Base-by-base conservation (phyloP, 2,113 vertebrate genomes). In the Crypturellus undulatus region DNA sequence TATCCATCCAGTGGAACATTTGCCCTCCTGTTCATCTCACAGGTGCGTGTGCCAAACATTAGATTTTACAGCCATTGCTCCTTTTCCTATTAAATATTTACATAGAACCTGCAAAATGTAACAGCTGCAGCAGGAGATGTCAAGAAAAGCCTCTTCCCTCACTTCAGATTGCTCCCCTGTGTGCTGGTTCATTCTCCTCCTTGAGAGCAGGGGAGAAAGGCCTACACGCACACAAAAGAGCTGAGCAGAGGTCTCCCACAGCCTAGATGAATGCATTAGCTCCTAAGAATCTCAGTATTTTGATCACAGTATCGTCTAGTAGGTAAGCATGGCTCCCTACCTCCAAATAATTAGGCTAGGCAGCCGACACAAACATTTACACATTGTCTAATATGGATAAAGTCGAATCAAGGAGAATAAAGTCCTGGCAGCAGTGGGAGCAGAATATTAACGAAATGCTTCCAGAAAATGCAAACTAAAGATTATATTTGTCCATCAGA, bases 281-380 rank as follows among this genome's bases (percentile, higher is more conserved):
- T 58, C 54, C 54, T 68, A 62, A 45, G 26, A 58, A 45, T 64
- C 42, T 63, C 14, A 16, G n/a, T 45, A 17, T 68, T 83, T 87
- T 78, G 68, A 69, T 40, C 40, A 56, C 8, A 30, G 7, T 14
- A 18, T 63, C 18, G 5, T 69, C 72, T 52, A 0, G 0, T 69
- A 75, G 9, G 13, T 25, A 75, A 69, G 47, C 43, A 59, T 24
- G 64, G 42, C 24, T 79, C 9, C 8, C 11, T 8, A 14, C 25
- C 3, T 73, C 22, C 32, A 21, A 25, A 6, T 40, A 64, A 0
- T 0, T 34, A 71, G 21, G 28, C 19, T 60, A 1, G 0, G 9
- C 28, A 85, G 25, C 30, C 40, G 78, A 10, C 45, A 62, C 58
- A 90, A 86, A 67, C 7, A 47, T 84, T 79, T 84, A 10, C 18